Base-by-base conservation (phyloP, 2,888 invertebrate genomes). In the Tanypteryx hageni region DNA sequence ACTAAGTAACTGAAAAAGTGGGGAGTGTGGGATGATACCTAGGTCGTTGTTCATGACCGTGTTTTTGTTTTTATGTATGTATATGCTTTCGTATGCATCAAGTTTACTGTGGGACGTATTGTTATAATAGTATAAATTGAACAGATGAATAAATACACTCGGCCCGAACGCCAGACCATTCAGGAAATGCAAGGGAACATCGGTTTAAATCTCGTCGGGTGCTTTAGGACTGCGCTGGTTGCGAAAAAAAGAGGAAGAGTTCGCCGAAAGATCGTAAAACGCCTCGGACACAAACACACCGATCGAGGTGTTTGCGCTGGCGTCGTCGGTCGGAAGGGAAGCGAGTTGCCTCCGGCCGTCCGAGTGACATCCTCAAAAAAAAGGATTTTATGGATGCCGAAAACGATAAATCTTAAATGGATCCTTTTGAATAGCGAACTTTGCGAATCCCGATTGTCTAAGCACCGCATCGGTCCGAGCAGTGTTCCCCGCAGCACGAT, bases 201-300 rank as follows among this genome's bases (percentile, higher is more conserved):
- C 44, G 44, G 44, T 44, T 5, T 44, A 5, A 44, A 44, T 44
- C 44, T 44, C 3, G 5, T 3, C 44, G 44, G 44, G 44, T 44
- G 5, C 44, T 44, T 44, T 44, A 44, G 44, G 1, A 44, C 3
- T 44, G 44, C 5, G 44, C 76, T 13, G 10, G 27, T 27, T 22
- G 22, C 68, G n/a, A 22, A 68, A 16, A 68, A 76, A 14, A 76
- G 11, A 27, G 27, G 27, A 27, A 76, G 13, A 22, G 22, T 22
- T 27, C 76, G 76, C 76, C 22, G 22, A 76, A 22, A 22, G 76
- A 76, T 76, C 76, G 76, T 76, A 76, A 76, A 76, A 76, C 27
- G 76, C 76, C 76, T 76, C 76, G 22, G 76, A 76, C 27, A 76
- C 76, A 76, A 76, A 76, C 76, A 76, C 76, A 76, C 22, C 76